Base-by-base conservation (phyloP, 2,797 vertebrate genomes). In the Oceanodroma leucorhoa region DNA sequence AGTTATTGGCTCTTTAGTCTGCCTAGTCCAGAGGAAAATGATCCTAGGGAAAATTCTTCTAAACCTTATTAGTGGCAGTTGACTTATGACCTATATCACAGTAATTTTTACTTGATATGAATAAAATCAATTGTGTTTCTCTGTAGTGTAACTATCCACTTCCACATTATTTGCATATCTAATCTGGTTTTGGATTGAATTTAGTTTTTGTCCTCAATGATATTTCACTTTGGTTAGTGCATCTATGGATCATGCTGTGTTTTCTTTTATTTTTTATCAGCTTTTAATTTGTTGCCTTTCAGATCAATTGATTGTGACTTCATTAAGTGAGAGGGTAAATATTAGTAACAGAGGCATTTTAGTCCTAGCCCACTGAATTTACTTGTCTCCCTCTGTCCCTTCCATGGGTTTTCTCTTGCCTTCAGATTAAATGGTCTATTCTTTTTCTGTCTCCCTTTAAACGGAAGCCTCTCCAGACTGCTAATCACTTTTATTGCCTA, bases 111-210 rank as follows among this genome's bases (percentile, higher is more conserved):
- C 67, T 90, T 83, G 73, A 75, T 94, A 90, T 53, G 67, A 95
- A 95, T 93, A 89, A 95, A 95, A 95, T 87, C 86, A 95, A 77
- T 97, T 94, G 95, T 94, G 57, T 85, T 97, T 78, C 80, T 94
- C 83, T 89, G 50, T 50, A 83, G 54, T 65, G 60, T 71, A 96
- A 89, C 91, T 61, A 93, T 78, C 81, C 34, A 51, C 81, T 88
- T 86, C 83, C 48, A 67, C 43, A 24, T 57, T 92, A 96, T 95
- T 96, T 94, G 88, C 81, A 95, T 96, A 93, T 85, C 69, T 96
- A 95, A 96, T 94, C 71, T 94, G 67, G 45, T 87, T 92, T 90
- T 51, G 64, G 87, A 95, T 85, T 89, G 48, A 93, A 82, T 89
- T 89, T 89, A 83, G 41, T 36, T 93, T 93, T 90, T 82, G 77